A percentile compares a stretch with the other conserved stretches of the same genome.
Conservation (phyloP, 2,113 vertebrate species). For the Chelonoidis abingdonii region DNA sequence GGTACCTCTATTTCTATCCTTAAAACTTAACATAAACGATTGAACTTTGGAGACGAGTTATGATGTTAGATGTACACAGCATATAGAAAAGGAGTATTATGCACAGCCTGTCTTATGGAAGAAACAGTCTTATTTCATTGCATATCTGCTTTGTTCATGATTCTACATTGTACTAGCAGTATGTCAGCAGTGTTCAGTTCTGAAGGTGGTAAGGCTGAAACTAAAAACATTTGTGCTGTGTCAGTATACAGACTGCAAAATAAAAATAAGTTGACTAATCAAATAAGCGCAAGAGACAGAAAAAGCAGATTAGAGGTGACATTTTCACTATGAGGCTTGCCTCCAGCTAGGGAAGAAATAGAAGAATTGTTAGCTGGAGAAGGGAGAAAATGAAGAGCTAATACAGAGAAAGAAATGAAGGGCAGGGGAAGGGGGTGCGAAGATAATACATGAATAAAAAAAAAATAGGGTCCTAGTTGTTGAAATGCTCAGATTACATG, state of each 20-base stretch:
- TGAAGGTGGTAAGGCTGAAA: neutral
- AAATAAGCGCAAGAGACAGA: neutral
- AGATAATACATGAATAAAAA: neutral
- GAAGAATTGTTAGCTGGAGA: neutral
- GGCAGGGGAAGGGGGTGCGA: neutral
- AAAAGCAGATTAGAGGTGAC: neutral
- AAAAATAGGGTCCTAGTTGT: neutral
- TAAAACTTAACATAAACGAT: neutral
- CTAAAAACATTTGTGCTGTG: neutral
- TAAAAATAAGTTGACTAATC: neutral
- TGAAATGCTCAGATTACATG: neutral
- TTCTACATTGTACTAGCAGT: neutral
- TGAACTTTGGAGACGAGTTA: neutral
- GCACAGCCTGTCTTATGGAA: neutral
- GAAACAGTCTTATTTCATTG: neutral
- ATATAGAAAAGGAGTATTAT: neutral
- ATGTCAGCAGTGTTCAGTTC: neutral
- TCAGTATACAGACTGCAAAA: neutral
- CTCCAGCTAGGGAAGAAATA: neutral
- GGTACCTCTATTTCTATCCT: neutral
- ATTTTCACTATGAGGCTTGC: conserved; percentile 7
- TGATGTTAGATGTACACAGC: neutral
- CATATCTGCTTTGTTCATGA: neutral
- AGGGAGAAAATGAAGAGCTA: neutral
- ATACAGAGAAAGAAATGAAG: neutral